Evolutionary conservation across 2,797 vertebrate genomes (phyloP), one percentile per base, ranked within the genome.

Genomic region (Sebastes vulpes): DNA sequence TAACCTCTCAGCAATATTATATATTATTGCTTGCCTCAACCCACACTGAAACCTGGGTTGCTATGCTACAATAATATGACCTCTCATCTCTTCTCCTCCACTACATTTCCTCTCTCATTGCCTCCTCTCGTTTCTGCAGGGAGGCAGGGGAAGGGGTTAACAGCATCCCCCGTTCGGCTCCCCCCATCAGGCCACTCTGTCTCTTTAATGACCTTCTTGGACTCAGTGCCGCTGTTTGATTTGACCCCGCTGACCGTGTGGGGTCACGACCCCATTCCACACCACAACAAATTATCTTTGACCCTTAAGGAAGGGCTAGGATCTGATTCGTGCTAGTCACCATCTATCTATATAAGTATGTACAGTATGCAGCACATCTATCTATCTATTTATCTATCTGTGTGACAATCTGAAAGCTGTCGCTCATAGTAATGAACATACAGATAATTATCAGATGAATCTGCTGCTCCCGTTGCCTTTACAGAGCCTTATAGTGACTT

Each of bases 31-130:
- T 89, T 78, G 92, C 91, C 87, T 92, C 94, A 94, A 93, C 94
- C 94, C 94, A 95, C 94, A 94, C 93, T 94, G 86, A 92, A 93
- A 91, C 92, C 93, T 89, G 93, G 92, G 94, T 94, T 95, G 94
- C 94, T 95, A 94, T 83, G 94, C 92, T 94, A 94, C 94, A 93
- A 93, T 93, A 90, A 91, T 91, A 84, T 93, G 91, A 95, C 95
- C 93, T 94, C 91, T 93, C 87, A 77, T 92, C 92, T 91, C 83
- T 74, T 92, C 91, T 93, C 87, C 91, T 94, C 84, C 86, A 79
- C 86, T 84, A 82, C 85, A 81, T 91, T 92, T 92, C 85, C 87
- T 90, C 82, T 84, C 87, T 87, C 75, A 54, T 75, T 72, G 85
- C 88, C 79, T 91, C 82, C 64, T 75, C 82, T 89, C 25, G 9